Evolutionary conservation across 2,888 invertebrate genomes (phyloP).

Genomic region (Terebella lapidaria): DNA sequence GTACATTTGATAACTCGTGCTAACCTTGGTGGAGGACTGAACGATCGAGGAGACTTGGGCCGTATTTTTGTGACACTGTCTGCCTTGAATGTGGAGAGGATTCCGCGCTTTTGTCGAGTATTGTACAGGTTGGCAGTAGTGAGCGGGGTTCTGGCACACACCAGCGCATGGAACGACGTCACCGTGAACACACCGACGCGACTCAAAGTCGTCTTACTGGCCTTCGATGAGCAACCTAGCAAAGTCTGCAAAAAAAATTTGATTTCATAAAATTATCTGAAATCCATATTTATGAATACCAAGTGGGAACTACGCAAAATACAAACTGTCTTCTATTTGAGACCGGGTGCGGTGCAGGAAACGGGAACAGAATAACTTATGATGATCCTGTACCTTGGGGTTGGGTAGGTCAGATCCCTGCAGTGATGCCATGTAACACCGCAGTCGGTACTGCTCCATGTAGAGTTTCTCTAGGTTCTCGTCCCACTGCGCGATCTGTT

Average conservation of each 20-base stretch:
- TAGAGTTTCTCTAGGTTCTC: constrained; percentile 92
- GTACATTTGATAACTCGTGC: too few relatives aligned
- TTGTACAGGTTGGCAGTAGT: constrained; percentile 21
- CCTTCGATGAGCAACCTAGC: constrained; percentile 88
- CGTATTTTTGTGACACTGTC: constrained; percentile 15
- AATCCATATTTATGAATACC: too few relatives aligned
- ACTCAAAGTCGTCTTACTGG: constrained; percentile 89
- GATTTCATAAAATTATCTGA: too few relatives aligned
- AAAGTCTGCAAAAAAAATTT: constrained; percentile 77
- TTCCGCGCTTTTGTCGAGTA: constrained; percentile 19
- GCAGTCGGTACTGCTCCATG: constrained; percentile 91
- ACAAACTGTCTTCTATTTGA: too few relatives aligned
- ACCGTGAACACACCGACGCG: constrained; percentile 95
- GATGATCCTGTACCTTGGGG: constrained; percentile 75
- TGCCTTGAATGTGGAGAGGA: constrained; percentile 27
- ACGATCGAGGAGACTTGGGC: constrained; percentile 19
- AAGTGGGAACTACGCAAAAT: too few relatives aligned
- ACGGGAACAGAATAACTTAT: too few relatives aligned
- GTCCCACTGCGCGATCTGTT: constrained; percentile 93
- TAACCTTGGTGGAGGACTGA: constrained; percentile 11
- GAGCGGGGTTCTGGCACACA: constrained; percentile 85
- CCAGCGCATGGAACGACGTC: constrained; percentile 95
- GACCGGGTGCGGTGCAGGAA: too few relatives aligned
- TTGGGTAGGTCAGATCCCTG: constrained; percentile 83
- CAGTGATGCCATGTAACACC: constrained; percentile 95